Base-by-base conservation (phyloP, 2,113 vertebrate species). In the Myxocyprinus asiaticus region DNA sequence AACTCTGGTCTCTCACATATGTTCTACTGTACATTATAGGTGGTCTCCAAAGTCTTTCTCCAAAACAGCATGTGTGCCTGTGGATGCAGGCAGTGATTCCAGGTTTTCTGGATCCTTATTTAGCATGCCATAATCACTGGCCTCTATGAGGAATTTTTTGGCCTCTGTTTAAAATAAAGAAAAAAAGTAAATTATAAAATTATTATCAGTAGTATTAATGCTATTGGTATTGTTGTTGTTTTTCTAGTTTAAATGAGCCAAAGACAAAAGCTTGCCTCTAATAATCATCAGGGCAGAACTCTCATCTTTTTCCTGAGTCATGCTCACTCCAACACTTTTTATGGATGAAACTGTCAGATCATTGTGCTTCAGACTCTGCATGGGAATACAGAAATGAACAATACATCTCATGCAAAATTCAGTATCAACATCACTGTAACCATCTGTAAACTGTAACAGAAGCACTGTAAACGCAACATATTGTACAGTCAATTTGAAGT, bases 291-390 rank as follows among this genome's bases (percentile, higher is more conserved):
- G 80, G 72, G 87, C 83, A 17, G 82, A 90, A 33, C 89, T 90
- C 9, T 51, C 9, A 51, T 9, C 48, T 8, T 44, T 3, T 85
- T 85, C 66, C 80, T 88, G 80, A 76, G 85, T 91, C 79, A 73
- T 33, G 22, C 22, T 88, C 85, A 85, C 47, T 80, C 87, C 90
- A 17, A 83, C 69, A 6, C 88, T 87, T 79, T 81, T 85, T 58
- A 89, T 15, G 88, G 72, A 75, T 90, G 81, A 44, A 89, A 86
- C 70, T 91, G 88, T 8, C 10, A 62, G 87, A 69, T 88, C 85
- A 83, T 86, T 85, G 80, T 88, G 86, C 50, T 53, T 8, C 50
- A 62, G 15, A 42, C 47, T 48, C 47, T 8, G 22, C 22, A 33
- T 33, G 22, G 22, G 22, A 48, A 48, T 48, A 48, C 47, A 48